Evolutionary conservation across 2,888 invertebrate species (phyloP).

Genomic region (Cheilosia soror): DNA sequence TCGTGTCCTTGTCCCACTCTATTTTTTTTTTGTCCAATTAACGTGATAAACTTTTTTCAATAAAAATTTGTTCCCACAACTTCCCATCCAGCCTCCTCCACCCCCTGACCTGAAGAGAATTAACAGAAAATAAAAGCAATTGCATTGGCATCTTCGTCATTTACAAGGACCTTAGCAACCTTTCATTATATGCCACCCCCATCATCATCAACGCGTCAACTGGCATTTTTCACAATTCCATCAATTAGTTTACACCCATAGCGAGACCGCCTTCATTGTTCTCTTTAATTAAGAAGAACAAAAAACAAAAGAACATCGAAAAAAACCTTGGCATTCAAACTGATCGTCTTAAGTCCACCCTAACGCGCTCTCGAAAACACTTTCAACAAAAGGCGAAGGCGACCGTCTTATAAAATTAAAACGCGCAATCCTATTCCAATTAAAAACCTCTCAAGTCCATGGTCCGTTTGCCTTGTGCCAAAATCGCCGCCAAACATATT

Average conservation of each 20-base stretch:
- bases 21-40: no score
- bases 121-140: no score
- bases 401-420: conserved; percentile 1
- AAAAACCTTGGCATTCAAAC: conserved; percentile 9
- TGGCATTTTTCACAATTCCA: conserved; percentile 27
- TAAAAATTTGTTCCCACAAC: no score
- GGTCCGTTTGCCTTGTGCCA: not conserved
- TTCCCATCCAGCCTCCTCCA: no score
- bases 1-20: no score
- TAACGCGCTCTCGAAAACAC: not conserved
- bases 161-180: not conserved
- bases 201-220: not conserved
- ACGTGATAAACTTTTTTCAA: no score
- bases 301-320: conserved; percentile 4
- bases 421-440: not conserved
- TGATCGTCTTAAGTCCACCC: not conserved
- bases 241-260: conserved; percentile 32
- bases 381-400: not conserved
- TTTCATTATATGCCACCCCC: conserved; percentile 6
- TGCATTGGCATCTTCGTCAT: no score
- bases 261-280: not conserved
- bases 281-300: conserved; percentile 20
- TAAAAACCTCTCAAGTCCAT: not conserved
- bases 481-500: conserved; percentile 42
- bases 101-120: no score